phyloP scores from a whole-genome alignment of 2,888 invertebrate species.

The Amblyteles armatorius region DNA sequence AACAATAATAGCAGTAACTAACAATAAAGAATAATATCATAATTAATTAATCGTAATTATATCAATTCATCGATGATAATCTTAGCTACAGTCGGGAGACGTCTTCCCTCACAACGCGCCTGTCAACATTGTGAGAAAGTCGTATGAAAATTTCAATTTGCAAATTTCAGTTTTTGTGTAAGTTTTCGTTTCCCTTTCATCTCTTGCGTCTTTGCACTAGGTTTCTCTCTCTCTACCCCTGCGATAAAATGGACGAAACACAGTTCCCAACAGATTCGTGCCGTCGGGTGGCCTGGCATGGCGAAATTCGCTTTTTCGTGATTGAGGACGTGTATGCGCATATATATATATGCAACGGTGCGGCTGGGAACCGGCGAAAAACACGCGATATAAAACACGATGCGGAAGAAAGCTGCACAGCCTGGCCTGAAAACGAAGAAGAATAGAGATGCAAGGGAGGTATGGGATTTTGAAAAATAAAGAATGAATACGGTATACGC shows the following conservation, averaged over 20 bases:
- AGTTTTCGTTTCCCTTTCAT: not conserved
- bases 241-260: conserved; percentile 41
- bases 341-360: not conserved
- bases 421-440: conserved; percentile 36
- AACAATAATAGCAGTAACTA: no score
- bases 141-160: no score
- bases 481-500: conserved; percentile 55
- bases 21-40: no score
- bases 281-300: conserved; percentile 1
- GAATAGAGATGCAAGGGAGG: conserved; percentile 24
- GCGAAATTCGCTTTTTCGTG: conserved; percentile 8
- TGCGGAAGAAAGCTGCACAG: conserved; percentile 43
- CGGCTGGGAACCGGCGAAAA: conserved; percentile 39
- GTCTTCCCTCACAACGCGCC: no score
- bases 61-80: no score
- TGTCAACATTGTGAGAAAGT: no score
- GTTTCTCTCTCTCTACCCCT: not conserved
- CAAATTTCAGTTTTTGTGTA: not conserved
- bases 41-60: no score
- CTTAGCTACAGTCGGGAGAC: no score
- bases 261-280: conserved; percentile 36
- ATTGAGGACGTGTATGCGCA: conserved; percentile 8
- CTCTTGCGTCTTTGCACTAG: not conserved
- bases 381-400: conserved; percentile 39
- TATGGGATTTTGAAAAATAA: conserved; percentile 52